Evolutionary conservation across 1,140 invertebrate genomes (phyloP).

Genomic region (Philopotamus ludificatus): DNA sequence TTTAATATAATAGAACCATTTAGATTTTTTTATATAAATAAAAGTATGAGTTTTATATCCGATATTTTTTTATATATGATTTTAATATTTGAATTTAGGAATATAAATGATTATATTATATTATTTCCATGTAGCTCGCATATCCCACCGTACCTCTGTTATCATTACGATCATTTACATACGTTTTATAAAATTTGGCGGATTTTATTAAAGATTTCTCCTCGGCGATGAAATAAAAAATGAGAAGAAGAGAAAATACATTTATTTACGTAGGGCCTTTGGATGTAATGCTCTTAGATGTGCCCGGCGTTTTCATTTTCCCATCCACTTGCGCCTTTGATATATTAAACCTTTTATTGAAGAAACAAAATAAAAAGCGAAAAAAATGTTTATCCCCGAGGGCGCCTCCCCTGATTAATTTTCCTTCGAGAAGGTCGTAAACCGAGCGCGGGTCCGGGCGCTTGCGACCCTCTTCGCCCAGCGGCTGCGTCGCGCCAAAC

Average conservation of each 20-base stretch:
- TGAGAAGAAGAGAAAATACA: conserved; percentile 9
- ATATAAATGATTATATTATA: no score
- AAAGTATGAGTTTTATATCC: not conserved
- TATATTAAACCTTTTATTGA: conserved; percentile 41
- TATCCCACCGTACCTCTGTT: not conserved
- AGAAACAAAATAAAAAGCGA: conserved; percentile 37
- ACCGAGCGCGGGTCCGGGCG: not conserved
- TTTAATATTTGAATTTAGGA: no score
- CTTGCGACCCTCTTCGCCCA: conserved; percentile 13
- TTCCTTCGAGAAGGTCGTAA: conserved; percentile 26
- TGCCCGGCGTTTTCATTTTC: conserved; percentile 29
- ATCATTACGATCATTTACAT: not conserved
- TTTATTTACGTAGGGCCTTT: conserved; percentile 26
- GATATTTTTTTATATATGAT: not conserved
- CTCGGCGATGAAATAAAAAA: not conserved
- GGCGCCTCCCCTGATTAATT: conserved; percentile 23
- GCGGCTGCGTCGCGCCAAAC: not conserved
- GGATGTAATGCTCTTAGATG: conserved; percentile 32
- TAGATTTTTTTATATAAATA: no score
- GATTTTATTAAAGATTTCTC: conserved; percentile 25
- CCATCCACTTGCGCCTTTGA: conserved; percentile 34
- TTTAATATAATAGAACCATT: no score
- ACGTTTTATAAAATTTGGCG: conserved; percentile 11
- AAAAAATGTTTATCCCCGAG: conserved; percentile 33
- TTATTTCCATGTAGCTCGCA: no score